These are phyloP conservation scores for Orchesella flavescens DNA, from an alignment of 2,888 invertebrate species.

Conservation along the genomic window DNA sequence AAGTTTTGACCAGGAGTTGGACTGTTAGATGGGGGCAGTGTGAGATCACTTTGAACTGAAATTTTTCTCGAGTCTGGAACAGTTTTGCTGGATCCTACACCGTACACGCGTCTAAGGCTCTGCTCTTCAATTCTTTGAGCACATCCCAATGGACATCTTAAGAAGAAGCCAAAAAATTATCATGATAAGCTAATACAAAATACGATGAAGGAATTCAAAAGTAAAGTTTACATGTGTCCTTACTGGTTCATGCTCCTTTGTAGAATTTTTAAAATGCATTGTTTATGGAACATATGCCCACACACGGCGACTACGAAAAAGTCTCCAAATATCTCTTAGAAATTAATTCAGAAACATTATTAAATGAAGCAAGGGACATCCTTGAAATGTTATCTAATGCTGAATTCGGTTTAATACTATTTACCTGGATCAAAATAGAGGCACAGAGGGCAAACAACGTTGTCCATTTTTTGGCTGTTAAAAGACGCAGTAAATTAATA, in stretches of 20 bases:
- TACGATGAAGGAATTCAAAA: too few relatives aligned
- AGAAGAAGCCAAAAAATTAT: conserved; percentile 23
- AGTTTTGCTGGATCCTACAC: conserved; percentile 64
- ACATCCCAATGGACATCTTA: conserved; percentile 69
- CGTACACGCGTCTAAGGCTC: conserved; percentile 67
- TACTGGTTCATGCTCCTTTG: conserved; percentile 62
- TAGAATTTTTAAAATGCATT: conserved; percentile 65
- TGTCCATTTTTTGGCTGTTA: conserved; percentile 37
- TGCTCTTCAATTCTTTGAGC: conserved; percentile 60
- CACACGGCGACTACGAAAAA: conserved; percentile 69
- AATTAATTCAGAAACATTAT: background rate
- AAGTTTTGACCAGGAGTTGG: conserved; percentile 22
- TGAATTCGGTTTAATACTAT: too few relatives aligned
- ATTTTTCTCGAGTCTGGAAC: conserved; percentile 50
- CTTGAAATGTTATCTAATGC: too few relatives aligned
- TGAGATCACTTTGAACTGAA: conserved; percentile 13
- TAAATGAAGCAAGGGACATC: too few relatives aligned
- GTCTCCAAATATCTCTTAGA: conserved; percentile 69
- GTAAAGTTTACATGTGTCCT: conserved; percentile 15
- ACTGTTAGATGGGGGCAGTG: background rate
- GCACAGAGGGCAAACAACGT: conserved; percentile 65
- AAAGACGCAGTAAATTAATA: background rate
- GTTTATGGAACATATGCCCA: conserved; percentile 69
- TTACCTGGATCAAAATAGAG: conserved; percentile 70
- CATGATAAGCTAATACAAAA: background rate